Evolutionary conservation across 2,888 invertebrate species (phyloP), one percentile per base, ranked within the genome.

Genomic region (Agrilus mali): DNA sequence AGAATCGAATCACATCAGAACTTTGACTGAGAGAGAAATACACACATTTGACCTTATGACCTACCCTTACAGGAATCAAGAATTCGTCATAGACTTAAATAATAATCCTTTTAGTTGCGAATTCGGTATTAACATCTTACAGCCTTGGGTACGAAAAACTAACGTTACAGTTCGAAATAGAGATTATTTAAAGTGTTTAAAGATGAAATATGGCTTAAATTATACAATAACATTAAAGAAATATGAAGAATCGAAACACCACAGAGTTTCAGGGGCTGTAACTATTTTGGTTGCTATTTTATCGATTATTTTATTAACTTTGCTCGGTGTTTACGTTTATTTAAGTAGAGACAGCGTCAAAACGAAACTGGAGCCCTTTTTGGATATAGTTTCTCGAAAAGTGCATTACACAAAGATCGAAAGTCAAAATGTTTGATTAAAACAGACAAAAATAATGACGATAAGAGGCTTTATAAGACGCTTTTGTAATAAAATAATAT

Each of bases 331-430:
- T 4, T 68, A 81, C 41, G 66, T 75, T 16, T 82, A 81, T 56
- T 64, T 78, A 31, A 79, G 79, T 56, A 71, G 77, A 48, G 70
- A 73, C 44, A 70, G 71, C 47, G 65, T 82, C 37, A 71, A 71
- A 49, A 69, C 68, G 45, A 74, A 73, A 60, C 68, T 79, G 34
- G 70, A 69, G 27, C 80, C 81, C 1, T 67, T 81, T 27, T 68
- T 82, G 38, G 77, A 80, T 50, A 74, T 74, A 42, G 75, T 82
- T 33, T 73, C 78, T 33, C 74, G 78, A 57, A 80, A 82, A 59
- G 82, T 83, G 33, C 80, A 82, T 49, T 84, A 84, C 54, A 82
- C 82, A 1, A 79, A 80, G 7, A 82, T 84, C 20, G 66, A 68
- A 50, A 63, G 65, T 32, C 67, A 67, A 54, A 63, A 65, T 51